Percentiles rank a stretch among this genome's conserved stretches.
phyloP scores from a whole-genome alignment of 2,888 invertebrate genomes.

The Lycaena phlaeas region DNA sequence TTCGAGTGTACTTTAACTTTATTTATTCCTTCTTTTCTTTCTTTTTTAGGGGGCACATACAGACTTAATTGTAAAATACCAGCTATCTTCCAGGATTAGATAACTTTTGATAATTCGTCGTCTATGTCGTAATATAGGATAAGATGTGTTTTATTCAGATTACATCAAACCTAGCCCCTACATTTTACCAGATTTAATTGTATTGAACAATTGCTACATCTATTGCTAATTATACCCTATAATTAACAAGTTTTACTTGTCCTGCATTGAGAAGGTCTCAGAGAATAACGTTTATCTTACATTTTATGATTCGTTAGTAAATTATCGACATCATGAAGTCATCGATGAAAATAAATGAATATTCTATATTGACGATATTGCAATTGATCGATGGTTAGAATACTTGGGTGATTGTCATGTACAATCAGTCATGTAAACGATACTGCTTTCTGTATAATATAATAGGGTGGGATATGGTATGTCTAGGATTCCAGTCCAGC shows the following conservation, averaged over 20 bases:
- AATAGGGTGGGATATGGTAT: conserved; percentile 8
- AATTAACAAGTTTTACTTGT: conserved; percentile 7
- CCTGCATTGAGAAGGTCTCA: conserved; percentile 5
- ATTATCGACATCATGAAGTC: conserved; percentile 33
- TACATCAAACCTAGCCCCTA: too few relatives aligned
- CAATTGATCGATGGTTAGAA: conserved; percentile 62
- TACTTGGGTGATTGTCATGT: conserved; percentile 49
- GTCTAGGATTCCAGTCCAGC: conserved; percentile 5
- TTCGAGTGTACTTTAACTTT: too few relatives aligned
- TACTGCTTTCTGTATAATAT: conserved; percentile 1
- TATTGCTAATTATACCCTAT: conserved; percentile 1
- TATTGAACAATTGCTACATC: not conserved
- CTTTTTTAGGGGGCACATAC: too few relatives aligned
- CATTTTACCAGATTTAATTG: too few relatives aligned
- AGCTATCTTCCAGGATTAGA: too few relatives aligned
- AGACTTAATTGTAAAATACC: too few relatives aligned
- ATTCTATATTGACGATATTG: conserved; percentile 21
- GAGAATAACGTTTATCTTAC: conserved; percentile 1
- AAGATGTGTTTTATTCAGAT: too few relatives aligned
- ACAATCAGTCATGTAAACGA: conserved; percentile 22
- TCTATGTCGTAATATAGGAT: too few relatives aligned
- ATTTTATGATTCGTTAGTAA: conserved; percentile 1
- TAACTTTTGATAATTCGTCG: too few relatives aligned
- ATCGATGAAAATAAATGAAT: not conserved
- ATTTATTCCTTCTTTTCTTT: too few relatives aligned